Evolutionary conservation across 2,797 vertebrate genomes (phyloP).

Genomic region (Rhinatrema bivittatum): DNA sequence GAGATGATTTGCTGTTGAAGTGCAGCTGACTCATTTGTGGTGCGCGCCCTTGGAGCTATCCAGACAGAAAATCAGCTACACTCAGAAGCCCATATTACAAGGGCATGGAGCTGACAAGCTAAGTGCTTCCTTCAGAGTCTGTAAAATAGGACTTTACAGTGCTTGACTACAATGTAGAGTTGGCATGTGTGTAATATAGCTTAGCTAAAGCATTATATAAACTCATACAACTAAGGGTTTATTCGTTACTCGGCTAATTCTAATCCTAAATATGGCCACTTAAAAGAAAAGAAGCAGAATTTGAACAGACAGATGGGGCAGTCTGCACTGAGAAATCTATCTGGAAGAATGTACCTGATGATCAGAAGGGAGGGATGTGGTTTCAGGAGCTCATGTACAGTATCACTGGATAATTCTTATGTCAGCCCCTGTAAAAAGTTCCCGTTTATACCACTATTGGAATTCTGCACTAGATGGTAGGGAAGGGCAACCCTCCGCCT

Average conservation of each 20-base stretch:
- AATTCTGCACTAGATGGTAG: too few relatives aligned
- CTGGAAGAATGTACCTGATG: constrained; percentile 2
- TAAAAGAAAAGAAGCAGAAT: neutral
- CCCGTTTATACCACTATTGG: too few relatives aligned
- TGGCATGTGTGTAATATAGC: neutral
- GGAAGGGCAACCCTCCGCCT: too few relatives aligned
- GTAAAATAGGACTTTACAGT: constrained; percentile 22
- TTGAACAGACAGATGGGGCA: neutral
- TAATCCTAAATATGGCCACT: neutral
- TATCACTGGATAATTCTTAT: too few relatives aligned
- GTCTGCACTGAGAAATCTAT: constrained; percentile 10
- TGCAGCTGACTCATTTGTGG: neutral
- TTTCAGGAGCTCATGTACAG: too few relatives aligned
- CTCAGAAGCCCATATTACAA: neutral
- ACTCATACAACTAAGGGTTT: rapidly evolving
- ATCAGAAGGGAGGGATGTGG: too few relatives aligned
- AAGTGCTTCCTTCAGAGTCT: constrained; percentile 59
- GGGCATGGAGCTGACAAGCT: constrained; percentile 45
- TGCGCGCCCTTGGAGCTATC: neutral
- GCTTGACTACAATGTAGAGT: neutral
- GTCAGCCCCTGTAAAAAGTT: too few relatives aligned
- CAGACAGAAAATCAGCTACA: neutral
- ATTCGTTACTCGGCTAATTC: neutral
- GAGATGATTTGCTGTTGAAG: constrained; percentile 11
- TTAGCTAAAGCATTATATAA: rapidly evolving